Conservation (phyloP, 1,140 invertebrate species). For the Nephotettix cincticeps region DNA sequence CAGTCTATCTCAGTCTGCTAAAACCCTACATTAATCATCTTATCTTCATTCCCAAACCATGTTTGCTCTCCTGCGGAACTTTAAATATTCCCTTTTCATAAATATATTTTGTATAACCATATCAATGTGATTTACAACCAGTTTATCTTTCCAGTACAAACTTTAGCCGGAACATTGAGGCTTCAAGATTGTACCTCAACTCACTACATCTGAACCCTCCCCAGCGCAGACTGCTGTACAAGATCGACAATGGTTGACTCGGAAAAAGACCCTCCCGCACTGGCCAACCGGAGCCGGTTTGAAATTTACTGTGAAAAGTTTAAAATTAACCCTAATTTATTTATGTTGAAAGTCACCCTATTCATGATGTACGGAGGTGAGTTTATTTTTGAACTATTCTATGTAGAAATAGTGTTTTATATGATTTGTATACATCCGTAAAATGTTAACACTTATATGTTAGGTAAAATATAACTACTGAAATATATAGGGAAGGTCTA, state of each 20-base stretch:
- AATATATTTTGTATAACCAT: neutral
- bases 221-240: neutral
- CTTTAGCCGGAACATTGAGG: neutral
- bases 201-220: neutral
- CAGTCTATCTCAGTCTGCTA: too few relatives aligned
- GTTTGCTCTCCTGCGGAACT: too few relatives aligned
- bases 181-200: neutral
- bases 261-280: slow-evolving; percentile 14
- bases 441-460: neutral
- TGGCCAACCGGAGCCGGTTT: slow-evolving; percentile 31
- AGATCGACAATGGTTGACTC: slow-evolving; percentile 15
- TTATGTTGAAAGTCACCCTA: slow-evolving; percentile 75
- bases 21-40: too few relatives aligned
- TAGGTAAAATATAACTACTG: too few relatives aligned
- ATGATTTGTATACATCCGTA: neutral
- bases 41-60: too few relatives aligned
- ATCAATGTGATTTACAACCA: neutral
- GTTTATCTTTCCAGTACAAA: slow-evolving; percentile 1
- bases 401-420: too few relatives aligned
- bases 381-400: too few relatives aligned
- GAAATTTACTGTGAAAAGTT: slow-evolving; percentile 42
- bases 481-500: too few relatives aligned
- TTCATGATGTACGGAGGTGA: slow-evolving; percentile 79
- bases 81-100: neutral
- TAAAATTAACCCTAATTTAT: slow-evolving; percentile 66